Evolutionary conservation across 2,888 invertebrate species (phyloP), one percentile per base, ranked within the genome.

Genomic region (Drosophila cognata): DNA sequence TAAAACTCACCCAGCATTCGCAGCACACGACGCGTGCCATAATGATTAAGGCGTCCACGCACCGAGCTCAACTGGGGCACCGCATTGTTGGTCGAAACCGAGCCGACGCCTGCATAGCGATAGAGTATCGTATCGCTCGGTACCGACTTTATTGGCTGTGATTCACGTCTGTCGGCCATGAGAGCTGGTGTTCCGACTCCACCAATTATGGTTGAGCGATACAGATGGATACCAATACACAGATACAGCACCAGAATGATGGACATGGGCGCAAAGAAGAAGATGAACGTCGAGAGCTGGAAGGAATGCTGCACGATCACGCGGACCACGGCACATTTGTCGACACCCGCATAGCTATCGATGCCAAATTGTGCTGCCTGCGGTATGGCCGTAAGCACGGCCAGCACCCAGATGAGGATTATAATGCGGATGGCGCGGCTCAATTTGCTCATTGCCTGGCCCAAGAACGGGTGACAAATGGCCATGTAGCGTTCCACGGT

Each of bases 211-310:
- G 93, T 94, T 1, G 95, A 94, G 46, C 94, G 94, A 74, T 94
- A 94, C 77, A 97, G 93, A 91, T 96, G 96, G 55, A 96, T 88
- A 1, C 96, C 97, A 83, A 97, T 96, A 81, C 96, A 93, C 65
- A 96, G 94, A 91, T 98, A 98, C 72, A 98, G 93, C 73, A 97
- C 96, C n/a, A 96, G 95, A 88, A 98, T 97, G 75, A 97, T 94
- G 46, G 96, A 96, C 97, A 98, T 97, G 5, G 98, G 98, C n/a
- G 96, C 95, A 60, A 97, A 95, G 92, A 98, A 98, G 93, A 98
- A 97, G 82, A 97, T 93, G 88, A 96, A 95, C 0, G 96, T 95
- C 25, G 95, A 94, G n/a, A 95, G 82, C 74, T 94, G 94, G 85
- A 95, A 95, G 0, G 94, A 94, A 81, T 95, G 94, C 31, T 93